Conservation (phyloP, 2,888 invertebrate genomes). For the Harpagoxenus sublaevis region DNA sequence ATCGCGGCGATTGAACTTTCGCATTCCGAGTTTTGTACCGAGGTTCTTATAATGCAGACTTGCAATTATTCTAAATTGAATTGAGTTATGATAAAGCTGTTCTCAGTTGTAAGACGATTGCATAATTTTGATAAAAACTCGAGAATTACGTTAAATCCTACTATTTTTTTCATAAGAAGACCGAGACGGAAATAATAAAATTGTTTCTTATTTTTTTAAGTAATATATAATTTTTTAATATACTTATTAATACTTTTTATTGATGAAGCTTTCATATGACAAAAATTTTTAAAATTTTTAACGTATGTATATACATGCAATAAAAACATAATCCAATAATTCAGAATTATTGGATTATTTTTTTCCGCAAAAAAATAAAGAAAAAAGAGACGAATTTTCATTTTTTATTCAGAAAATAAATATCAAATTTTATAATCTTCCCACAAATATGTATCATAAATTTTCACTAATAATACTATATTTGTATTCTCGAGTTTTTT, state of each 20-base stretch:
- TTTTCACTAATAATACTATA: neutral
- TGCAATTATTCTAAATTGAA: neutral
- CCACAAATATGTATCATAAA: neutral
- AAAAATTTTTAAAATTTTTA: neutral
- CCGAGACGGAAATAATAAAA: neutral
- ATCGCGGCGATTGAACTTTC: slow-evolving; percentile 27
- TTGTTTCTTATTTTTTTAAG: neutral
- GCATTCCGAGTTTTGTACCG: neutral
- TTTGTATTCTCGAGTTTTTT: neutral
- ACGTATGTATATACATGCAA: neutral
- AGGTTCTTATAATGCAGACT: neutral
- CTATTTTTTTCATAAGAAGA: neutral
- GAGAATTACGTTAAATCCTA: neutral
- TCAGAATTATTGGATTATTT: neutral
- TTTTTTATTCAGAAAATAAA: neutral
- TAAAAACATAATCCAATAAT: neutral
- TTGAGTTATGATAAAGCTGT: neutral
- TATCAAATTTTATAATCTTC: neutral
- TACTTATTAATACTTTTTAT: neutral
- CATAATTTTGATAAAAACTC: slow-evolving; percentile 26
- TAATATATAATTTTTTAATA: neutral
- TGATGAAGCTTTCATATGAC: neutral
- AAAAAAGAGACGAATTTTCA: neutral
- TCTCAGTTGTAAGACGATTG: neutral
- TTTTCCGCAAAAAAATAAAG: neutral